phyloP scores from a whole-genome alignment of 2,113 vertebrate genomes.

The Oreochromis niloticus region DNA sequence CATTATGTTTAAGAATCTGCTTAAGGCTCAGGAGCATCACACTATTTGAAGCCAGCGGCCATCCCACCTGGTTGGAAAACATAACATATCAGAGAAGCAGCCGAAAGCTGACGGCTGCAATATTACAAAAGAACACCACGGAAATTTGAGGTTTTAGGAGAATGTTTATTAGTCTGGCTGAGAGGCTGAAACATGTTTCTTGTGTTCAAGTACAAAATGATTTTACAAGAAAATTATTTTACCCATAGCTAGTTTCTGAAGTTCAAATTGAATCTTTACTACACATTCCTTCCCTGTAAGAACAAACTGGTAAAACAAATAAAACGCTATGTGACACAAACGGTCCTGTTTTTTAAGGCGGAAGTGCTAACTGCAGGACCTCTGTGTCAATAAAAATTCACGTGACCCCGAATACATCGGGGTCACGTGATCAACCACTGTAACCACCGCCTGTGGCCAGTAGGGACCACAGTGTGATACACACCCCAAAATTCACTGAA shows the following conservation, averaged over 20 bases:
- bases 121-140: background rate
- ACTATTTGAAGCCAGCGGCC: background rate
- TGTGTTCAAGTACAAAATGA: background rate
- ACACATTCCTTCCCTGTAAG: background rate
- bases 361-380: background rate
- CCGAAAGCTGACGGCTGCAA: background rate
- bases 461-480: background rate
- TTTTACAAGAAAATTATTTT: background rate
- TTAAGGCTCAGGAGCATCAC: background rate
- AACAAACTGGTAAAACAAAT: background rate
- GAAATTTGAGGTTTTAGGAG: background rate
- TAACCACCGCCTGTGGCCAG: background rate
- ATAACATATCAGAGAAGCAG: background rate
- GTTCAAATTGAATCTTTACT: background rate
- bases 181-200: background rate
- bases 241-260: background rate
- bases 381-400: background rate
- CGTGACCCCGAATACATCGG: background rate
- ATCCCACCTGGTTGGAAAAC: background rate
- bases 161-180: background rate
- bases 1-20: background rate
- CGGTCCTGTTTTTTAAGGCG: background rate
- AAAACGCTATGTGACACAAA: background rate
- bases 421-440: too few species aligned
- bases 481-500: constrained; percentile 13